These are phyloP conservation scores for Odontophorus gujanensis DNA, from an alignment of 2,113 vertebrate genomes.

Conservation along the genomic window DNA sequence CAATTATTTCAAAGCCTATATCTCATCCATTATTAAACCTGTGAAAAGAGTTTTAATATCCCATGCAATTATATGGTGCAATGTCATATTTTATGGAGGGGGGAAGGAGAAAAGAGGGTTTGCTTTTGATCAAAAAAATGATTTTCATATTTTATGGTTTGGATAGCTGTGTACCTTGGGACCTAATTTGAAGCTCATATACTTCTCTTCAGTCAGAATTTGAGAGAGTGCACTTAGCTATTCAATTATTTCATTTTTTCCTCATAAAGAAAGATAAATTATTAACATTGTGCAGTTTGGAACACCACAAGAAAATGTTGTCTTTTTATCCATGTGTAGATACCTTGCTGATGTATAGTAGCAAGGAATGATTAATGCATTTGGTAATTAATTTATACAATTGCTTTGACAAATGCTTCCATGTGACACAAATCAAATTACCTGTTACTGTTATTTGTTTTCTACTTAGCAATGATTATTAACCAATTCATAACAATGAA, in stretches of 20 bases:
- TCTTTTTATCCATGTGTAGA: conserved; percentile 21
- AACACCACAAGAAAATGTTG: conserved; percentile 17
- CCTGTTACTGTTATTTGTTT: conserved; percentile 57
- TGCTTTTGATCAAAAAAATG: conserved; percentile 71
- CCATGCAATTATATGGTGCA: conserved; percentile 79
- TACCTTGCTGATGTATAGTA: conserved; percentile 32
- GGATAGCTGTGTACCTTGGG: conserved; percentile 35
- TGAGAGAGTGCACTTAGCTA: conserved; percentile 60
- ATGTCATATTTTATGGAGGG: conserved; percentile 63
- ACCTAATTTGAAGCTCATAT: conserved; percentile 60
- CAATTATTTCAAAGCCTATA: conserved; percentile 79
- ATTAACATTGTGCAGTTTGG: conserved; percentile 45
- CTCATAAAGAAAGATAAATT: conserved; percentile 52
- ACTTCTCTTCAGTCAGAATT: conserved; percentile 40
- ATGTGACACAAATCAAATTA: conserved; percentile 20
- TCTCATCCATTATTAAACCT: conserved; percentile 84
- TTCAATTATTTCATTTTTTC: conserved; percentile 69
- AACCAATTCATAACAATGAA: conserved; percentile 59
- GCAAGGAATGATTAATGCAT: conserved; percentile 53
- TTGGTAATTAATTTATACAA: conserved; percentile 55
- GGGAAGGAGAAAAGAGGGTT: not conserved
- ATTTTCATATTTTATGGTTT: conserved; percentile 72
- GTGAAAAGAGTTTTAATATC: conserved; percentile 84
- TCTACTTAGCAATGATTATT: conserved; percentile 62
- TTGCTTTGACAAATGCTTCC: conserved; percentile 44